Percentiles rank a stretch among this genome's conserved stretches.
Evolutionary conservation across 2,888 invertebrate genomes (phyloP).

Genomic region (Drosophila buzzatii): DNA sequence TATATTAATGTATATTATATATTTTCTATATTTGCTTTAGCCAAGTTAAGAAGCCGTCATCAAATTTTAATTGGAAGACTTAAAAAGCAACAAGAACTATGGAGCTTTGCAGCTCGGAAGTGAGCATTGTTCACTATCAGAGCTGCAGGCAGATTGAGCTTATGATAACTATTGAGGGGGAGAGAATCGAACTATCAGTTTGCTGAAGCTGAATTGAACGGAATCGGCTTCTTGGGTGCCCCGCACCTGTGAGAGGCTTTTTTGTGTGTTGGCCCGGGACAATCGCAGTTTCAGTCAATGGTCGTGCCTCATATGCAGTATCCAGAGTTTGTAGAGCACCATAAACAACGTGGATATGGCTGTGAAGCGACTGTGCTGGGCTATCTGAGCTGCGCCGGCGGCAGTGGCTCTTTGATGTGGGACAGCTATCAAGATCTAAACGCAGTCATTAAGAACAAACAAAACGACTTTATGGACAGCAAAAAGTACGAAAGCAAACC

Average conservation of each 20-base stretch:
- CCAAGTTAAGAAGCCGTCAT: background rate
- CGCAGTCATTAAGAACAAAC: constrained; percentile 82
- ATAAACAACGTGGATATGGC: constrained; percentile 70
- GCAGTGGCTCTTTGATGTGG: constrained; percentile 74
- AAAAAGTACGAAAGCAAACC: constrained; percentile 62
- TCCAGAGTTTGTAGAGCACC: constrained; percentile 48
- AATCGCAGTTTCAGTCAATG: constrained; percentile 28
- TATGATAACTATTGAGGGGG: constrained; percentile 39
- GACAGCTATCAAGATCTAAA: constrained; percentile 82
- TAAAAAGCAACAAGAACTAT: background rate
- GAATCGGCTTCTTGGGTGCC: constrained; percentile 30
- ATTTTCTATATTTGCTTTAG: too few species aligned
- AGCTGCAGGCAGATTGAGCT: constrained; percentile 27
- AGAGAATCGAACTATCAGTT: constrained; percentile 18
- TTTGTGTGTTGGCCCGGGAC: constrained; percentile 23
- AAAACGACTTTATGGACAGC: constrained; percentile 82
- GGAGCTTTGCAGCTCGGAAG: background rate
- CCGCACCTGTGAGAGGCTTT: constrained; percentile 38
- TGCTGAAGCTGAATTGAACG: constrained; percentile 15
- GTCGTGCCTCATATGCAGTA: constrained; percentile 59
- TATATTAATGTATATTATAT: too few species aligned
- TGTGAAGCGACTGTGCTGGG: constrained; percentile 21
- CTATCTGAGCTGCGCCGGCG: constrained; percentile 60
- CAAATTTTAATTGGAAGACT: background rate
- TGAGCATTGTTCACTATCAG: constrained; percentile 12